Conservation (phyloP, 2,797 vertebrate genomes). For the Acanthurus lineatus region DNA sequence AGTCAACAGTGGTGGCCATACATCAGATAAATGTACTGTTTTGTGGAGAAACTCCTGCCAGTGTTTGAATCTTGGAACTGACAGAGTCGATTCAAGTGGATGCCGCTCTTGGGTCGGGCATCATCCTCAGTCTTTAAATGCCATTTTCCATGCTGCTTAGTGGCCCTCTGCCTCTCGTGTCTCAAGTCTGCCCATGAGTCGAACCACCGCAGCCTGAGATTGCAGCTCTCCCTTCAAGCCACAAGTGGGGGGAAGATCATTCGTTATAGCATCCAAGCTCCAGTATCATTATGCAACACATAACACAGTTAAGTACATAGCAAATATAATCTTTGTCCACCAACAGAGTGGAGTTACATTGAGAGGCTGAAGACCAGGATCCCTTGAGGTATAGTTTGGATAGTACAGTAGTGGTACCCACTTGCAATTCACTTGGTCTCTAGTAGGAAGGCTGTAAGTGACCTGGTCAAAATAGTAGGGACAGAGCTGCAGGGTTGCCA, state of each 20-base stretch:
- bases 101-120: background rate
- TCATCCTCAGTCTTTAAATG: background rate
- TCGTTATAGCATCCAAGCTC: background rate
- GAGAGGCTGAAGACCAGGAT: background rate
- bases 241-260: constrained; percentile 59
- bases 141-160: background rate
- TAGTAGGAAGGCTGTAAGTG: constrained; percentile 44
- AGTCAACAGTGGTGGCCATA: constrained; percentile 27
- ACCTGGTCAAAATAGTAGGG: constrained; percentile 67
- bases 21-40: constrained; percentile 49
- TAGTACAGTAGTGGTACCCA: constrained; percentile 1
- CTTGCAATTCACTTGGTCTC: constrained; percentile 27
- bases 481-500: constrained; percentile 40
- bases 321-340: background rate
- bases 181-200: constrained; percentile 35
- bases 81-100: constrained; percentile 37
- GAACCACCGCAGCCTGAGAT: constrained; percentile 58
- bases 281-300: background rate
- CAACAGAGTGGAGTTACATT: background rate
- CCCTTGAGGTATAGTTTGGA: background rate
- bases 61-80: constrained; percentile 15
- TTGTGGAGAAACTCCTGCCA: constrained; percentile 30
- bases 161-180: constrained; percentile 1
- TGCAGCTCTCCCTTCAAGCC: constrained; percentile 57
- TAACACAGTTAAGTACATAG: background rate